These are phyloP conservation scores for Poeciliopsis retropinna DNA, from an alignment of 2,113 vertebrate species.

Conservation along the genomic window DNA sequence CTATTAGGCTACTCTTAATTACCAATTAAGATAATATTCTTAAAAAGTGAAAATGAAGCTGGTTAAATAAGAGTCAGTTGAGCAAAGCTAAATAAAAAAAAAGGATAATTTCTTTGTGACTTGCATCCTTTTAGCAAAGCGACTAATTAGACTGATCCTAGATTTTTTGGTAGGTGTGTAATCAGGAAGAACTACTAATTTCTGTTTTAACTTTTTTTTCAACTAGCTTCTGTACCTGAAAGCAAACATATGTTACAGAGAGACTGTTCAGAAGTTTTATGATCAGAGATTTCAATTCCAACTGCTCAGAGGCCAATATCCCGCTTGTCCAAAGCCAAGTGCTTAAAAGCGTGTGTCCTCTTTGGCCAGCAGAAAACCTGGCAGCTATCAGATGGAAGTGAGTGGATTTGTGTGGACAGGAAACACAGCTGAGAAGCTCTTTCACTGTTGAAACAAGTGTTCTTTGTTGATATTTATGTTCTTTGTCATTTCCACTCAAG, in stretches of 20 bases:
- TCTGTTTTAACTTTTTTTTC: not conserved
- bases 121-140: conserved; percentile 1
- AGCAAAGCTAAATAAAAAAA: too few relatives aligned
- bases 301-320: conserved; percentile 6
- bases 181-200: not conserved
- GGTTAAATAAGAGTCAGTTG: too few relatives aligned
- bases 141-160: conserved; percentile 18
- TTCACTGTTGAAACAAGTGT: not conserved
- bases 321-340: conserved; percentile 1
- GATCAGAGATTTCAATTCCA: conserved; percentile 13
- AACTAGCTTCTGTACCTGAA: not conserved
- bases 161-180: not conserved
- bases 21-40: not conserved
- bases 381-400: conserved; percentile 20
- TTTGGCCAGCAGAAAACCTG: conserved; percentile 26
- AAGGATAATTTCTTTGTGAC: not conserved
- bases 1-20: not conserved
- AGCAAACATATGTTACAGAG: not conserved
- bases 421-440: conserved; percentile 1
- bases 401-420: conserved; percentile 22
- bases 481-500: conserved; percentile 5
- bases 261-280: not conserved
- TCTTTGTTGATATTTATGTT: conserved; percentile 22
- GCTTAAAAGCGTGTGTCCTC: conserved; percentile 8
- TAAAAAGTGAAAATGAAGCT: too few relatives aligned